Evolutionary conservation across 2,797 vertebrate species (phyloP).

Genomic region (Glossophaga mutica): DNA sequence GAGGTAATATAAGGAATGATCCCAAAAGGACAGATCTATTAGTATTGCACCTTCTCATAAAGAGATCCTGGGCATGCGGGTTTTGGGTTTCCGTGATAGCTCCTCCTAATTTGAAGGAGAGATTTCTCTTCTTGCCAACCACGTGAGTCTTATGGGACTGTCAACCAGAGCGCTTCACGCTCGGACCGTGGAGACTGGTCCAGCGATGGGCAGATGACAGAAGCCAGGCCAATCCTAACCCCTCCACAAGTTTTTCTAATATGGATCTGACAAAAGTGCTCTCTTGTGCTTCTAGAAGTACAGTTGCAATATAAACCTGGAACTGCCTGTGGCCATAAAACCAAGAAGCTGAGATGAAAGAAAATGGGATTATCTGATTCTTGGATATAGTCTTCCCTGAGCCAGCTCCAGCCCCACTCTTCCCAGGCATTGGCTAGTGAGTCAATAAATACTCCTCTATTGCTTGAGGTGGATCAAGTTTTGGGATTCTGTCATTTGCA

Average conservation of each 20-base stretch:
- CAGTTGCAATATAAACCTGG: not conserved
- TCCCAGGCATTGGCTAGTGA: not conserved
- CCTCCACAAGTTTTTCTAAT: not conserved
- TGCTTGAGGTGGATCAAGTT: not conserved
- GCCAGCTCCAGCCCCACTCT: not conserved
- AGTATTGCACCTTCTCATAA: not conserved
- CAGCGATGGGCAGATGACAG: not conserved
- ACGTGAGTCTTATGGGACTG: not conserved
- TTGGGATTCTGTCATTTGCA: conserved; percentile 25
- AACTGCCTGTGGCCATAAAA: not conserved
- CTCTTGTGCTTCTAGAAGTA: not conserved
- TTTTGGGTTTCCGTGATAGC: not conserved
- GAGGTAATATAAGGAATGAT: not conserved
- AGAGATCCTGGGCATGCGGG: not conserved
- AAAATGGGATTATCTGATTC: not conserved
- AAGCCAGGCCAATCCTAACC: not conserved
- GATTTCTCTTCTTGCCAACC: not conserved
- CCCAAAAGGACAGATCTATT: not conserved
- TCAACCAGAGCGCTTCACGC: not conserved
- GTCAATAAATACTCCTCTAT: not conserved
- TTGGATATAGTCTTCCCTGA: not conserved
- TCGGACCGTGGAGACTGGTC: not conserved
- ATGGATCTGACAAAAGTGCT: not conserved
- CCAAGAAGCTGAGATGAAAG: not conserved
- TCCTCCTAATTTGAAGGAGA: not conserved